Percentiles rank a stretch among this genome's conserved stretches.
Conservation (phyloP, 2,797 vertebrate genomes). For the Falco cherrug region DNA sequence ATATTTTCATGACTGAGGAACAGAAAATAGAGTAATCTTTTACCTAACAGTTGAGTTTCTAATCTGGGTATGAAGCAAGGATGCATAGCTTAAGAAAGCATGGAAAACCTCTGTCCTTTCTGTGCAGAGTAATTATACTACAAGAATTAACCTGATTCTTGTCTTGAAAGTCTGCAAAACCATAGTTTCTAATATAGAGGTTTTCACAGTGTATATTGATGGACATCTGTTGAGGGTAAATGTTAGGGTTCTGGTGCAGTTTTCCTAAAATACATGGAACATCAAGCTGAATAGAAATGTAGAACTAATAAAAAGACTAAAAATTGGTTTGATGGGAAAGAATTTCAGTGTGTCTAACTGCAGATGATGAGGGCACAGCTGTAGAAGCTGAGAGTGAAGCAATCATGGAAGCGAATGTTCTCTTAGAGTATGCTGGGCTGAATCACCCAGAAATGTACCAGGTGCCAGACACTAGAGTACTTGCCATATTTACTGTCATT, state of each 20-base stretch:
- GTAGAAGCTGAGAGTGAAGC: neutral
- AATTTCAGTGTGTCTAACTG: neutral
- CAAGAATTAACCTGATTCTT: neutral
- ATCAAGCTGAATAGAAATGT: neutral
- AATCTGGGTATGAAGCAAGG: neutral
- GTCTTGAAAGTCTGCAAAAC: neutral
- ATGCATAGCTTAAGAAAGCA: neutral
- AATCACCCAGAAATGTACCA: neutral
- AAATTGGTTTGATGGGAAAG: neutral
- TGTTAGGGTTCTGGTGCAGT: neutral
- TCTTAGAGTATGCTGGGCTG: neutral
- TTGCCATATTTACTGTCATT: neutral
- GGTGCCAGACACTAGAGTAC: neutral
- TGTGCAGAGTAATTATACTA: neutral
- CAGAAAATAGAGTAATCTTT: neutral
- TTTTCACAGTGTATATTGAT: neutral
- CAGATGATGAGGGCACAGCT: neutral
- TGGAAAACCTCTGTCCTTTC: neutral
- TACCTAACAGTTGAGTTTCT: neutral
- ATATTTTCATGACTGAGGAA: neutral
- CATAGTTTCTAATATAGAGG: neutral
- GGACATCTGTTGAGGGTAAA: neutral
- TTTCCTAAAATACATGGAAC: neutral
- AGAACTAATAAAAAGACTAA: neutral
- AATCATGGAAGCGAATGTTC: neutral